Base-by-base conservation (phyloP, 2,113 vertebrate species). In the Elanus axillaris region DNA sequence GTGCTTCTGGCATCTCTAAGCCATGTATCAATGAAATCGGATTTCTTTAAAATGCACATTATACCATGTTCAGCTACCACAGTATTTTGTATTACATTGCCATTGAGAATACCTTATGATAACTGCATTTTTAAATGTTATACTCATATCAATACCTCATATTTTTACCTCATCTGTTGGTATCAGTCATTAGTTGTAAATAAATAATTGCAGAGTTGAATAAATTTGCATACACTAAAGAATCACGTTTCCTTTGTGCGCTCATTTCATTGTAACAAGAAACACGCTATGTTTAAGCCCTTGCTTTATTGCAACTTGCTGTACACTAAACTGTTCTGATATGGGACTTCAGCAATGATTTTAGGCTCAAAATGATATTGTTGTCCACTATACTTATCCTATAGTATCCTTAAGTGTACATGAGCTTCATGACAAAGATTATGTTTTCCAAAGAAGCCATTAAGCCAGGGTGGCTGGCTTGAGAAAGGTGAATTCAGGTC, bases 91-190 rank as follows among this genome's bases (percentile, higher is more conserved):
- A 96, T 94, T 98, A 97, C 94, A 86, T 97, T 96, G 92, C 94
- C 96, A 94, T 95, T 96, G 96, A 95, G 96, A 97, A 97, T 97
- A 96, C 96, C 79, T 86, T 97, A 98, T 86, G 82, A 84, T 94
- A 90, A 91, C 73, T 98, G 52, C 95, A 94, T 98, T 98, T 97
- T 98, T 91, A 98, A 96, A 97, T 98, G 97, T 97, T 98, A 96
- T 98, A 97, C 48, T 94, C 96, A 68, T 97, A 97, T 97, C 98
- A 98, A 98, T 98, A 98, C 98, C 98, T 98, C 98, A 98, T 98
- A 97, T 98, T 98, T 98, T 98, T 98, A 98, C 98, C 98, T 98
- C 98, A 95, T 96, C 94, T 98, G 95, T 97, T 98, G 96, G 84
- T 97, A 97, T 98, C 97, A 95, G 69, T 98, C 97, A 97, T 97